Conservation (phyloP, 1,140 invertebrate genomes). For the Caerostris extrusa region DNA sequence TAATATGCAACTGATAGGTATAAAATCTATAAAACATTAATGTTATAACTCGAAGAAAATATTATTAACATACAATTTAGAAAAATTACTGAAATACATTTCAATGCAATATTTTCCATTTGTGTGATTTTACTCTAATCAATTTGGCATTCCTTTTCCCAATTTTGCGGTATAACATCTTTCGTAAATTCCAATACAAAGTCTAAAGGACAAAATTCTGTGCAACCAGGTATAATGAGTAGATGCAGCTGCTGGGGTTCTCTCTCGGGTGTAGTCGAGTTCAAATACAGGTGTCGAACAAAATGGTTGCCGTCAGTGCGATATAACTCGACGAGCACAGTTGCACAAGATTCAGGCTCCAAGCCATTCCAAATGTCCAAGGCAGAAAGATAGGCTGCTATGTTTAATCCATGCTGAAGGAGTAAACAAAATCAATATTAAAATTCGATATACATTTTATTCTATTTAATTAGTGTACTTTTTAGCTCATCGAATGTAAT, state of each 20-base stretch:
- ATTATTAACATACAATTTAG: too few relatives aligned
- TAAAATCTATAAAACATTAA: too few relatives aligned
- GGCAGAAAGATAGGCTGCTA: conserved; percentile 88
- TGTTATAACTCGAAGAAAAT: too few relatives aligned
- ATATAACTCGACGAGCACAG: conserved; percentile 88
- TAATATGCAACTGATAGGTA: too few relatives aligned
- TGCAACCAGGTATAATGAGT: conserved; percentile 30
- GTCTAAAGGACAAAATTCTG: conserved; percentile 65
- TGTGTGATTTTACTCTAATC: neutral
- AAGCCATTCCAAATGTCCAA: conserved; percentile 88
- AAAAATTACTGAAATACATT: too few relatives aligned
- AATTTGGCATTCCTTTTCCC: conserved; percentile 68
- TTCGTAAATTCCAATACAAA: conserved; percentile 43
- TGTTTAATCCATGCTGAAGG: conserved; percentile 90
- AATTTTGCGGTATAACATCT: conserved; percentile 62
- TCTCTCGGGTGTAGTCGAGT: conserved; percentile 79
- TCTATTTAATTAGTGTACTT: neutral
- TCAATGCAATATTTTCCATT: too few relatives aligned
- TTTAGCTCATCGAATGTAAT: too few relatives aligned
- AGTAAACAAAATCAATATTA: conserved; percentile 80
- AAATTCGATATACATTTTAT: neutral
- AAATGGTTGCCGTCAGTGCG: conserved; percentile 77
- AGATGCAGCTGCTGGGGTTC: conserved; percentile 74
- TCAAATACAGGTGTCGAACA: conserved; percentile 79
- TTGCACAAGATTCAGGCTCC: conserved; percentile 88